These are phyloP conservation scores for Anser cygnoides DNA, from an alignment of 2,113 vertebrate genomes.

Conservation along the genomic window DNA sequence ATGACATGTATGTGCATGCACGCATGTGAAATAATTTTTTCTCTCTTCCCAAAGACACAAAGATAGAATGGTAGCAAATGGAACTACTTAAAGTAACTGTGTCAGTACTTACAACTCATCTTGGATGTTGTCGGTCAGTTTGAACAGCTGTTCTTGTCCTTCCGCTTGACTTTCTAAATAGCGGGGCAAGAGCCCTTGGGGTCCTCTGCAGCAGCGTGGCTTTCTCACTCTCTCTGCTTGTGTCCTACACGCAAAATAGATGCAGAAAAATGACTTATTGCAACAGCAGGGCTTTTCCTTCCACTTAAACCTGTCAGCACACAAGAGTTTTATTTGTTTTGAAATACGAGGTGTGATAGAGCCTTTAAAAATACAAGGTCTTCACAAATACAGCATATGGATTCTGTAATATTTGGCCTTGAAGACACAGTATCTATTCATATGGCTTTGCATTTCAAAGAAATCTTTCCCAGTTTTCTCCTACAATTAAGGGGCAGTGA, in stretches of 20 bases:
- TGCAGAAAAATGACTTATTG: neutral
- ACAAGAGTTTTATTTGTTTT: fast-evolving
- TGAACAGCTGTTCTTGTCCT: constrained; percentile 96
- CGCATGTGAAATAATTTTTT: no score
- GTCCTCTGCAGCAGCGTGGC: constrained; percentile 91
- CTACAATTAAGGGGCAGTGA: neutral
- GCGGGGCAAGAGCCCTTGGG: constrained; percentile 91
- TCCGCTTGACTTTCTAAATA: constrained; percentile 88
- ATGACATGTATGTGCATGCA: fast-evolving
- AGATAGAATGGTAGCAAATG: neutral
- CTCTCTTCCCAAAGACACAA: neutral
- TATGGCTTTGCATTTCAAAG: neutral
- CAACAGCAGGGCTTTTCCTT: neutral
- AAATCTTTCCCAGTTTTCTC: neutral
- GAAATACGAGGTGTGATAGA: neutral
- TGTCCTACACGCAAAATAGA: constrained; percentile 72
- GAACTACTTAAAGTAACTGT: neutral
- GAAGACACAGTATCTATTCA: neutral
- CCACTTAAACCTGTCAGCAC: neutral
- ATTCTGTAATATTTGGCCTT: neutral
- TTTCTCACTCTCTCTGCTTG: constrained; percentile 86
- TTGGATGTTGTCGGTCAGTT: constrained; percentile 91
- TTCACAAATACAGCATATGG: fast-evolving
- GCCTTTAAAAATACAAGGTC: neutral
- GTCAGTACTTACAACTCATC: constrained; percentile 91